Evolutionary conservation across 2,888 invertebrate species (phyloP), one percentile per base, ranked within the genome.

Genomic region (Dasypogon diadema): DNA sequence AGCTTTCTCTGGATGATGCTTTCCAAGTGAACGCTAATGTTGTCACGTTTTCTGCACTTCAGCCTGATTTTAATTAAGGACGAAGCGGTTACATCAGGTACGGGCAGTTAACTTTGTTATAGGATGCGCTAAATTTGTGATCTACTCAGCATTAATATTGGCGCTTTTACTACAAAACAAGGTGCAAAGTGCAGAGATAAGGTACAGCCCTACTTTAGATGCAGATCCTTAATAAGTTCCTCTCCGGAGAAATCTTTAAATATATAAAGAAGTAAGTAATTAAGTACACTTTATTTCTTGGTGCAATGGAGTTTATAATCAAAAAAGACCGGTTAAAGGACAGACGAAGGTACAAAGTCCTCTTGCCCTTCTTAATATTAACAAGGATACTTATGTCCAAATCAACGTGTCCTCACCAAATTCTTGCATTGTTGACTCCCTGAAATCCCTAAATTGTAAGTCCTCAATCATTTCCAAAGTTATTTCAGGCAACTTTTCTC

Each of bases 11-110:
- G 37, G 74, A 70, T 16, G 74, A 73, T 76, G 63, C 46, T 72
- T 77, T 63, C 65, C 63, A 75, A 77, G 55, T 63, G 73, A 75
- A 65, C 65, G 73, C 75, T 77, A 77, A 77, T 77, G 77, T 73
- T 75, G 75, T 77, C 77, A 77, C 77, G 77, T 77, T 75, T 65
- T 65, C 37, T 73, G 18, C 56, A 70, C 58, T 58, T 54, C 60
- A 16, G 24, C 16, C n/a, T 60, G 72, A 26, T 68, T 46, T 73
- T 77, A 77, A 77, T 77, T 77, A 77, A 34, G 58, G 22, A 34
- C 56, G 10, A 12, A 24, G 54, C 30, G 30, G 70, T 70, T 70
- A 70, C 5, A 26, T 54, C 70, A 54, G 70, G 54, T 70, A 34
- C 22, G 70, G 54, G 12, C 51, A 70, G 70, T 70, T 68, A 51